These are phyloP conservation scores for Philaenus spumarius DNA, from an alignment of 1,140 invertebrate genomes.

Conservation along the genomic window DNA sequence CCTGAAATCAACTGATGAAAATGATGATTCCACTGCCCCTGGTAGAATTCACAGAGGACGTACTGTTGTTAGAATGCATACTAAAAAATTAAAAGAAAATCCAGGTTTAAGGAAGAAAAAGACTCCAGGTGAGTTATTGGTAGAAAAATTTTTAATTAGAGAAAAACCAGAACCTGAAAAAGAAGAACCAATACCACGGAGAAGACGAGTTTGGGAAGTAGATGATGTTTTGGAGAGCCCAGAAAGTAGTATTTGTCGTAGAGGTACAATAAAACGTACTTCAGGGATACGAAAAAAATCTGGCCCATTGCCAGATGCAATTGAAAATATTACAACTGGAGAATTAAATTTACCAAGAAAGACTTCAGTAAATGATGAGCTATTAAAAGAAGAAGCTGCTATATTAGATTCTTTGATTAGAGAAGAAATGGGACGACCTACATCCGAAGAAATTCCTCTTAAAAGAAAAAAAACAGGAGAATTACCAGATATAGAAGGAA, in stretches of 20 bases:
- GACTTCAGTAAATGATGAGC: conserved; percentile 22
- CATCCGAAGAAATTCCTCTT: background rate
- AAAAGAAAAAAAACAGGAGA: background rate
- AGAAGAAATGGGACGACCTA: conserved; percentile 33
- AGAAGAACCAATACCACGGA: conserved; percentile 32
- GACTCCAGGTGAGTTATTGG: conserved; percentile 59
- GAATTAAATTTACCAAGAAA: conserved; percentile 7
- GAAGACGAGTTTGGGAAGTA: conserved; percentile 23
- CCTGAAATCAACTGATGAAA: conserved; percentile 3
- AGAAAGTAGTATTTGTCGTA: background rate
- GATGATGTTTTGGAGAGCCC: background rate
- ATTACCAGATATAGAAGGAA: too few species aligned
- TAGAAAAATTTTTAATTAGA: conserved; percentile 66
- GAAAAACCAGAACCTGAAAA: conserved; percentile 47
- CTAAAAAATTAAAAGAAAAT: conserved; percentile 34
- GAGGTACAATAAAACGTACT: conserved; percentile 22
- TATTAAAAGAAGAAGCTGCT: conserved; percentile 32
- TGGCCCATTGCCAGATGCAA: background rate
- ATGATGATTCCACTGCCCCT: conserved; percentile 46
- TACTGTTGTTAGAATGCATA: conserved; percentile 62
- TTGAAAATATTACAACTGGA: background rate
- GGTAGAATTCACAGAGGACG: conserved; percentile 59
- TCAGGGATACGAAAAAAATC: background rate
- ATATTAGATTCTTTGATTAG: conserved; percentile 42
- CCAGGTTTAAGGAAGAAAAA: conserved; percentile 43